phyloP scores from a whole-genome alignment of 2,888 invertebrate species.

The Macrostomum cliftonense region DNA sequence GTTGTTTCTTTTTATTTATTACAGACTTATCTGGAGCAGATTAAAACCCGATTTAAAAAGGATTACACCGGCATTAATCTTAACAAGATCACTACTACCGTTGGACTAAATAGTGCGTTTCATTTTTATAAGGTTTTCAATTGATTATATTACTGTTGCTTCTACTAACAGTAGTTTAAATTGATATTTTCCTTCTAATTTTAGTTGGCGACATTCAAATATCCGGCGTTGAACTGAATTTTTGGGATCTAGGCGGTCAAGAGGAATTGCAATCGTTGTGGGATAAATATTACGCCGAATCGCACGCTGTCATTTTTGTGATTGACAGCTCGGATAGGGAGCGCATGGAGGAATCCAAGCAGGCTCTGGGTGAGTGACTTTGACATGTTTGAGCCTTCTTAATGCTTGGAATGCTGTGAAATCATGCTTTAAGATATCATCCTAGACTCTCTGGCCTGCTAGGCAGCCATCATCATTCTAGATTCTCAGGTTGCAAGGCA shows the following conservation, averaged over 20 bases:
- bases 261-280: slow-evolving; percentile 86
- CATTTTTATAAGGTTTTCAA: too few species aligned
- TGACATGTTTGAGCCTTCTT: neutral
- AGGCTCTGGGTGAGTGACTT: slow-evolving; percentile 63
- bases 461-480: too few species aligned
- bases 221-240: slow-evolving; percentile 69
- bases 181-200: slow-evolving; percentile 9
- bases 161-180: slow-evolving; percentile 3
- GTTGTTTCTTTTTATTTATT: slow-evolving; percentile 9
- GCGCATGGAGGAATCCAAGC: slow-evolving; percentile 76
- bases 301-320: slow-evolving; percentile 86
- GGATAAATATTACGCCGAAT: slow-evolving; percentile 98
- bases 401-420: too few species aligned
- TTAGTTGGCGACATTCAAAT: slow-evolving; percentile 76
- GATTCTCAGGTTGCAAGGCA: too few species aligned
- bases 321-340: slow-evolving; percentile 87
- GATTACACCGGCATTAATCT: slow-evolving; percentile 76
- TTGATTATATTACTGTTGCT: too few species aligned
- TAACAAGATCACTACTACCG: slow-evolving; percentile 84
- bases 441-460: too few species aligned
- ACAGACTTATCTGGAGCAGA: slow-evolving; percentile 88
- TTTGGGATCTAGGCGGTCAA: slow-evolving; percentile 65
- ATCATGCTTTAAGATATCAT: too few species aligned
- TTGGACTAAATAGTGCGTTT: slow-evolving; percentile 61
- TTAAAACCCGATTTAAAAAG: slow-evolving; percentile 72